Percentiles rank a stretch among this genome's conserved stretches.
These are phyloP conservation scores for Ornithoptera alexandrae DNA, from an alignment of 2,888 invertebrate species.

Conservation along the genomic window DNA sequence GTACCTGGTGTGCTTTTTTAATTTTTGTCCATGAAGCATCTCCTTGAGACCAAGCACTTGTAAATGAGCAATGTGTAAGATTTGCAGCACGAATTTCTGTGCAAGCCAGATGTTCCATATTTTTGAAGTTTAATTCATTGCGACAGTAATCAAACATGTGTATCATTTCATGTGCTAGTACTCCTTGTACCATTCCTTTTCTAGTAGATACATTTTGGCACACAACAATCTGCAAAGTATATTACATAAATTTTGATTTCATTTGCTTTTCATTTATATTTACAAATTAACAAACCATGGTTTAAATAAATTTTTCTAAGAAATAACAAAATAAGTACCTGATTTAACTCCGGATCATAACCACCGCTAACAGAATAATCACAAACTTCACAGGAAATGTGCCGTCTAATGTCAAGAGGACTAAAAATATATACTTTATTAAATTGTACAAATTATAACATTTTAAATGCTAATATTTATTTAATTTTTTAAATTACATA, in stretches of 20 bases:
- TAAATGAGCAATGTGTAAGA: slow-evolving; percentile 93
- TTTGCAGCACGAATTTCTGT: slow-evolving; percentile 97
- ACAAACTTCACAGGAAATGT: slow-evolving; percentile 96
- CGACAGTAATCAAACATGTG: slow-evolving; percentile 98
- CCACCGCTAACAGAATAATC: slow-evolving; percentile 91
- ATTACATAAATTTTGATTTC: background rate
- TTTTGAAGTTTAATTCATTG: slow-evolving; percentile 92
- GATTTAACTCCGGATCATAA: slow-evolving; percentile 91
- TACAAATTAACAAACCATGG: too few relatives aligned
- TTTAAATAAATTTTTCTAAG: too few relatives aligned
- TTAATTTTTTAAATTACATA: background rate
- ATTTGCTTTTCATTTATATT: too few relatives aligned
- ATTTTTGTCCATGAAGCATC: slow-evolving; percentile 86
- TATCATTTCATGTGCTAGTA: slow-evolving; percentile 94
- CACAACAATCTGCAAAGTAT: slow-evolving; percentile 85
- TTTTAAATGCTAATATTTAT: background rate
- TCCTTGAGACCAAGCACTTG: slow-evolving; percentile 88
- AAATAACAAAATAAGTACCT: slow-evolving; percentile 57
- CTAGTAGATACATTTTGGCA: slow-evolving; percentile 91
- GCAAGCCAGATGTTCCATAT: slow-evolving; percentile 95
- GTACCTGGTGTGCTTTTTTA: slow-evolving; percentile 87
- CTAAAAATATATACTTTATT: slow-evolving; percentile 70
- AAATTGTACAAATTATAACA: slow-evolving; percentile 6
- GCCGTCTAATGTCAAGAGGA: slow-evolving; percentile 89
- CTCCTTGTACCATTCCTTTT: slow-evolving; percentile 86